Evolutionary conservation across 1,140 invertebrate species (phyloP), one percentile per base, ranked within the genome.

Genomic region (Ceratina calcarata): DNA sequence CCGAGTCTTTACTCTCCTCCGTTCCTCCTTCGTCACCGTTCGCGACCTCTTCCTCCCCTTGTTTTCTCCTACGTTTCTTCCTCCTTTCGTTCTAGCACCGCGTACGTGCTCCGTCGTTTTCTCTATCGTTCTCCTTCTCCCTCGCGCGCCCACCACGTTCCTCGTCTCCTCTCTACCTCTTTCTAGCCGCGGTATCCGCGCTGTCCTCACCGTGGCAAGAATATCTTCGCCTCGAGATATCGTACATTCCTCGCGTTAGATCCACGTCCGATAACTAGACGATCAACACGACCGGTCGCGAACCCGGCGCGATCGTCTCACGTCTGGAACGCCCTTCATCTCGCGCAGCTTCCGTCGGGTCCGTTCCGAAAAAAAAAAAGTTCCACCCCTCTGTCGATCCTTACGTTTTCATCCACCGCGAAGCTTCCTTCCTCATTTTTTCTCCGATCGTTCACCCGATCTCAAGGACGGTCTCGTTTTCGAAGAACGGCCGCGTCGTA

Each of bases 251-350:
- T 77, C 76, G 80, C 75, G 74, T 78, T 78, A 82, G 80, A 80
- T 85, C 55, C 72, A 69, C 71, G 61, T 57, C 55, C 76, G 84
- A 82, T 82, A 82, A 83, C 55, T 27, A 49, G 60, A 70, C 75
- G 83, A 82, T 86, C 84, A 80, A 61, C 76, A 83, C 79, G 80
- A 86, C 58, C 84, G 80, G 62, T 86, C 83, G 83, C 74, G 84
- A 86, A 85, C 80, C 67, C 67, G 71, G 32, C 51, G 53, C 70
- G 80, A 82, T 76, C 80, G 53, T 53, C 45, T 65, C 64, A 72
- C 72, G 62, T 84, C 58, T 61, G 49, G 68, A 65, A 76, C 69
- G 67, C 13, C 49, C 58, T 55, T 79, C 82, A 71, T 80, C 60
- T 71, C 66, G 22, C 65, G 49, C 37, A 15, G 66, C 55, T 45